Evolutionary conservation across 2,113 vertebrate genomes (phyloP), one percentile per base, ranked within the genome.

Genomic region (Rafetus swinhoei): DNA sequence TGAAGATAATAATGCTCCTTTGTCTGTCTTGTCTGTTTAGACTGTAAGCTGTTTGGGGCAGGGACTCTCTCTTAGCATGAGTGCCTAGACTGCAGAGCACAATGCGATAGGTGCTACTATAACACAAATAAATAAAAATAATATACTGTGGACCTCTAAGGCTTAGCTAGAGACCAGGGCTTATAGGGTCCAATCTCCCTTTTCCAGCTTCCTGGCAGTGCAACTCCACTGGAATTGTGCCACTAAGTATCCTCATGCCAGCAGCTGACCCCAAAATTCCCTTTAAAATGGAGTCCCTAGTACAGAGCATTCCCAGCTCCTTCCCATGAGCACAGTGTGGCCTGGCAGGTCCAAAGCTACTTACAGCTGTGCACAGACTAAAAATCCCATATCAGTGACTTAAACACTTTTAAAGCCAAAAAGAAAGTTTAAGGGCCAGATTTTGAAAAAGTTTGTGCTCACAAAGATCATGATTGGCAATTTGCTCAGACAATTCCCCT

Each of bases 401-500:
- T 88, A 93, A 95, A 96, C 90, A 95, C 95, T 96, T 95, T 35
- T 95, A 95, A 96, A 96, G 94, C 91, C 90, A 95, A 96, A 89
- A 86, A 95, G 95, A 96, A 96, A 96, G 95, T 96, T 96, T 96
- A 95, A 96, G 96, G 95, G 95, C 90, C 95, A 96, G 93, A 95
- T 96, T 95, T 94, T 93, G 10, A 94, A 95, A 97, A 95, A 91
- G 94, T 92, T 93, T 94, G 91, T 90, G 88, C 93, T 93, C 87
- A 90, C 96, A 94, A 2, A 94, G 93, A 93, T 93, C 95, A 95
- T 91, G 95, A 95, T 93, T 35, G 90, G 94, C 96, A 95, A 97
- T 97, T 97, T 97, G 96, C 93, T 97, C 95, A 95, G 91, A 92
- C 95, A 97, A 95, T 97, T 97, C 95, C 95, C 96, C 96, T 94